Percentiles rank a stretch among this genome's conserved stretches.
phyloP scores from a whole-genome alignment of 1,140 invertebrate species.

The Macrocentrus cingulum region DNA sequence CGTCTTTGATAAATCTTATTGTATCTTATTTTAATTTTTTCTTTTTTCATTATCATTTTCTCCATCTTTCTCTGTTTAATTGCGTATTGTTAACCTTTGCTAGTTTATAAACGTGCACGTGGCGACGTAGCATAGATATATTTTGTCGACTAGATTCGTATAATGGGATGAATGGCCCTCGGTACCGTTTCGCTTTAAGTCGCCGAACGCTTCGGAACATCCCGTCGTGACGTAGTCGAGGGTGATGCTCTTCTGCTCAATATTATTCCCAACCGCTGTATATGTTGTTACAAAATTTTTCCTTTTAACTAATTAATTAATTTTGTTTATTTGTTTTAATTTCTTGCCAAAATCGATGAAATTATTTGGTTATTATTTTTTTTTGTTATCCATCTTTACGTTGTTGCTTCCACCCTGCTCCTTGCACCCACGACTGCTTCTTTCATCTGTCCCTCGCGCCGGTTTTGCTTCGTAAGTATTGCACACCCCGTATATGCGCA shows the following conservation, averaged over 20 bases:
- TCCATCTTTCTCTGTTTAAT: slow-evolving; percentile 10
- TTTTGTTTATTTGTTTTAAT: background rate
- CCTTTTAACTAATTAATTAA: slow-evolving; percentile 5
- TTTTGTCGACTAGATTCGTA: slow-evolving; percentile 59
- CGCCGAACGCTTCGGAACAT: slow-evolving; percentile 34
- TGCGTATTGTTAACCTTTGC: slow-evolving; percentile 5
- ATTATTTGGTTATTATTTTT: no score
- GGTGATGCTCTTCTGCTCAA: background rate
- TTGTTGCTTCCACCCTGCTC: background rate
- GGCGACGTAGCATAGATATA: slow-evolving; percentile 47
- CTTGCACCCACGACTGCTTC: no score
- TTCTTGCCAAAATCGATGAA: background rate
- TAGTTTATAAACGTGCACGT: slow-evolving; percentile 31
- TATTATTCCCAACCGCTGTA: background rate
- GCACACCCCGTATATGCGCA: no score
- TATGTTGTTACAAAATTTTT: slow-evolving; percentile 24
- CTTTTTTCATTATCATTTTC: slow-evolving; percentile 7
- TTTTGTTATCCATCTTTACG: background rate
- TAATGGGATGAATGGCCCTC: slow-evolving; percentile 54
- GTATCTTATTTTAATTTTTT: slow-evolving; percentile 12
- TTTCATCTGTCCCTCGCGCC: no score
- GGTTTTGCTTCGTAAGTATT: slow-evolving; percentile 33
- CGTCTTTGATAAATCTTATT: background rate
- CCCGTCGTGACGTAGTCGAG: slow-evolving; percentile 7
- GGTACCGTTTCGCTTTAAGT: slow-evolving; percentile 45